These are phyloP conservation scores for Rhynchopsitta pachyrhyncha DNA, from an alignment of 2,113 vertebrate genomes.

Conservation along the genomic window DNA sequence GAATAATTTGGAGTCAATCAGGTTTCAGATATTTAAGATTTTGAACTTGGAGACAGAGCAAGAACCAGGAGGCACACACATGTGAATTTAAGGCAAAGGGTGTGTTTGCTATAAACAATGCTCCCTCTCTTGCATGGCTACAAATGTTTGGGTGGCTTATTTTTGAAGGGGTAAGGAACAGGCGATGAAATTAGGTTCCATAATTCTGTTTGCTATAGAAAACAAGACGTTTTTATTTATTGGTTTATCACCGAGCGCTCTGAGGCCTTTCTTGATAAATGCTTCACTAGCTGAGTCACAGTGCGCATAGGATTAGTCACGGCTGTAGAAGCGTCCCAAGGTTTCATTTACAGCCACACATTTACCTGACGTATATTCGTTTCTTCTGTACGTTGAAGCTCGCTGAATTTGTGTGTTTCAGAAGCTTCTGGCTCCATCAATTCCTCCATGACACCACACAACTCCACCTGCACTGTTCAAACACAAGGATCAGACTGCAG, in stretches of 20 bases:
- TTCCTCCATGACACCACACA: background rate
- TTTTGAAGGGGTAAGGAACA: background rate
- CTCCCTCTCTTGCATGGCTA: background rate
- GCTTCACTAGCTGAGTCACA: constrained; percentile 60
- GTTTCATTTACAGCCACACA: constrained; percentile 11
- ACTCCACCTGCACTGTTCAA: rapidly evolving
- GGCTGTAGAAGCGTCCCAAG: constrained; percentile 15
- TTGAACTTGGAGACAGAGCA: background rate
- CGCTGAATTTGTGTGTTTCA: background rate
- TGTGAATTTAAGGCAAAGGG: background rate
- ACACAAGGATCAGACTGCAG: background rate
- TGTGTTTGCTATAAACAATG: background rate
- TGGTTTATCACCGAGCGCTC: constrained; percentile 14
- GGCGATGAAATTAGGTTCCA: background rate
- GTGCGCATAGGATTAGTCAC: constrained; percentile 37
- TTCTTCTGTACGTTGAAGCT: background rate
- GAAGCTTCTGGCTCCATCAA: background rate
- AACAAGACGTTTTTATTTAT: constrained; percentile 48
- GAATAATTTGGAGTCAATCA: background rate
- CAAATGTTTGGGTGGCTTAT: background rate
- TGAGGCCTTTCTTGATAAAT: constrained; percentile 40
- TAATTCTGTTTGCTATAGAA: constrained; percentile 8
- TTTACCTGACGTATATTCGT: constrained; percentile 28
- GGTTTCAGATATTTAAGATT: background rate
- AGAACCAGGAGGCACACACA: background rate